These are phyloP conservation scores for Chiloscyllium punctatum DNA, from an alignment of 2,797 vertebrate species.

Conservation along the genomic window DNA sequence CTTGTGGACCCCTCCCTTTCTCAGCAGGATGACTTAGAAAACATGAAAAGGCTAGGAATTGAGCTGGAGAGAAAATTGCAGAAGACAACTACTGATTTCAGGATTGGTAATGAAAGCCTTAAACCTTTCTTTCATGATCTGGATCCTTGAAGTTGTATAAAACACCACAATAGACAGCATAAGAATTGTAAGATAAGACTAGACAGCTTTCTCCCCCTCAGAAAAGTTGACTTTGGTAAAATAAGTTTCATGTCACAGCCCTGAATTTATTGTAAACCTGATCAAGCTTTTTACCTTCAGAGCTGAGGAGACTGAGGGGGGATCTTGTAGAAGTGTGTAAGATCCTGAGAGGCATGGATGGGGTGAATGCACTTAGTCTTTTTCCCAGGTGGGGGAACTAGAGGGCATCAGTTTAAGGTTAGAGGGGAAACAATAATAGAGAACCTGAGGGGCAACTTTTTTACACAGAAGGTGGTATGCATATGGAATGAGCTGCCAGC, in stretches of 20 bases:
- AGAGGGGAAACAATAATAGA: too few relatives aligned
- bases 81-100: conserved; percentile 44
- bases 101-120: conserved; percentile 43
- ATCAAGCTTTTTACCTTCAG: too few relatives aligned
- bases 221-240: not conserved
- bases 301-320: too few relatives aligned
- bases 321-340: too few relatives aligned
- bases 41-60: conserved; percentile 44
- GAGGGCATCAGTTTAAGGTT: too few relatives aligned
- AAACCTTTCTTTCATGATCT: conserved; percentile 40
- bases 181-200: not conserved
- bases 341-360: too few relatives aligned
- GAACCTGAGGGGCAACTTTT: too few relatives aligned
- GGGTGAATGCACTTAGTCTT: too few relatives aligned
- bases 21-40: conserved; percentile 43
- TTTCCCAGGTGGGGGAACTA: too few relatives aligned
- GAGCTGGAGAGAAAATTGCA: conserved; percentile 43
- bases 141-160: conserved; percentile 44
- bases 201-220: not conserved
- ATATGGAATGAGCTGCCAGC: too few relatives aligned
- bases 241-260: not conserved
- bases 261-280: not conserved
- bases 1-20: conserved; percentile 45
- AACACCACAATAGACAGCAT: not conserved
- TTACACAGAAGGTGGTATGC: too few relatives aligned